Base-by-base conservation (phyloP, 1,140 invertebrate species). In the Cryptotermes secundus region DNA sequence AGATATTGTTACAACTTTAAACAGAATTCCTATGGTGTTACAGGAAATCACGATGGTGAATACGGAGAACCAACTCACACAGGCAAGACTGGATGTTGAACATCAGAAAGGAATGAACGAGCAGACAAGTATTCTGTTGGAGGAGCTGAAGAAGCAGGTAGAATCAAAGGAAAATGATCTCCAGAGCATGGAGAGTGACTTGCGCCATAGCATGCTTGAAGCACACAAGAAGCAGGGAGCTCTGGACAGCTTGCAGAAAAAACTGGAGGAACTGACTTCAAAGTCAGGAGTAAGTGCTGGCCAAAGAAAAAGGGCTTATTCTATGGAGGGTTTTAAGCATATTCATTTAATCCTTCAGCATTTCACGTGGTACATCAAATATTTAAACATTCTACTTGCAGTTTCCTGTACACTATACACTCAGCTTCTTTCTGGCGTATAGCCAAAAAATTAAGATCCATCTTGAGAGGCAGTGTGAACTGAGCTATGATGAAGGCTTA, bases 1-100 rank as follows among this genome's bases (percentile, higher is more conserved):
- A 9, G 9, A 49, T 22, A 49, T 19, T 19, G 1, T 22, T 49
- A 19, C 12, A 0, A 49, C 45, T 49, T 19, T 3, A 19, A 3
- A 42, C 9, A 42, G 22, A 19, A 49, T 14, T 49, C 14, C 3
- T 19, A 14, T 19, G 1, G 14, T 49, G 45, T 49, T 49, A 31
- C 86, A 90, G 87, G 94, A 95, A 90, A 89, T 94, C 80, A 88
- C 90, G n/a, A 87, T 94, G 82, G 90, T 91, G 26, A 89, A 92
- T 86, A 90, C 92, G 59, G 94, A 95, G 88, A 94, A 93, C 87
- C 90, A 92, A 35, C 91, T 93, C 86, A 92, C 93, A 2, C 91
- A 91, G 85, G 88, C 92, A 38, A 88, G 93, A 86, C 87, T 95
- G 2, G 91, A 94, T 83, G 90, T 94, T 2, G 94, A 95, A 87